Percentiles rank a stretch among this genome's conserved stretches.
phyloP scores from a whole-genome alignment of 2,113 vertebrate genomes.

The Narcine bancroftii region DNA sequence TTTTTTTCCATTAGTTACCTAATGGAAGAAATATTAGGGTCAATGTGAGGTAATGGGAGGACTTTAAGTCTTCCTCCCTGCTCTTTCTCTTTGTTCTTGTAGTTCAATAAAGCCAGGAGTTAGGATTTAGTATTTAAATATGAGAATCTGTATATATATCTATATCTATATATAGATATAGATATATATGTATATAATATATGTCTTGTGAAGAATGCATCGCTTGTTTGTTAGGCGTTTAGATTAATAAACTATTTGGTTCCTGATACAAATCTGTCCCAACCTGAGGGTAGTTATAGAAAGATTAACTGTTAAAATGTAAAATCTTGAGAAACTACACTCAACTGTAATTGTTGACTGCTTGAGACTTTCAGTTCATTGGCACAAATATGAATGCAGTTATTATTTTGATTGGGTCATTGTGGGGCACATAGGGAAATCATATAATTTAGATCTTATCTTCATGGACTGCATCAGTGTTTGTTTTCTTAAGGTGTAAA shows the following conservation, averaged over 20 bases:
- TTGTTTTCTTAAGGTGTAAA: not conserved
- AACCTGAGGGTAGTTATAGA: not conserved
- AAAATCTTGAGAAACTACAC: not conserved
- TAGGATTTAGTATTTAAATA: not conserved
- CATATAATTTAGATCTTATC: not conserved
- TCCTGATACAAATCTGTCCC: not conserved
- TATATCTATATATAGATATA: too few species aligned
- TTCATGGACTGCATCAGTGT: not conserved
- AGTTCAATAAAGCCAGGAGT: not conserved
- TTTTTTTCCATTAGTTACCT: not conserved
- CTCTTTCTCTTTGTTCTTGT: not conserved
- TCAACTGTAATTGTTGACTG: not conserved
- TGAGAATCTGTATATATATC: not conserved
- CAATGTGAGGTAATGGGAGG: not conserved
- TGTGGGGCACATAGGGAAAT: not conserved
- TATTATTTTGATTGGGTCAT: not conserved
- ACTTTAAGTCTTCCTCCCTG: not conserved
- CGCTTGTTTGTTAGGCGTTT: not conserved
- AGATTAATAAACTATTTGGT: not conserved
- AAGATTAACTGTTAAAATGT: not conserved
- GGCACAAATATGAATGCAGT: not conserved
- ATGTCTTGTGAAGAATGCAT: not conserved
- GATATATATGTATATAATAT: too few species aligned
- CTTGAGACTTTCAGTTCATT: not conserved
- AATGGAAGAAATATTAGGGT: constrained; percentile 4